phyloP scores from a whole-genome alignment of 2,888 invertebrate genomes.

The Toxonevra muliebris region DNA sequence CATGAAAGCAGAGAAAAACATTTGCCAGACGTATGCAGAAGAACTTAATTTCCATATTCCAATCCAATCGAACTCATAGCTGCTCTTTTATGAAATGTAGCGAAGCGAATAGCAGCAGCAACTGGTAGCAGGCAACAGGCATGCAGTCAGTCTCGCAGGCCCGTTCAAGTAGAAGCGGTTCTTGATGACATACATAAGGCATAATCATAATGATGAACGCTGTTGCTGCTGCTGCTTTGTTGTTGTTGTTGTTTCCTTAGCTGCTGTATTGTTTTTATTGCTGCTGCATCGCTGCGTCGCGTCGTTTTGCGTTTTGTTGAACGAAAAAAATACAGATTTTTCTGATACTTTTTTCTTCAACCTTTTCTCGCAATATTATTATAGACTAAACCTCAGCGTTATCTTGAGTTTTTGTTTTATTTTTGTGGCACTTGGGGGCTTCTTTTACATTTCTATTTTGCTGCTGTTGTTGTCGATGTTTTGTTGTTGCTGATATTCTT shows the following conservation, averaged over 20 bases:
- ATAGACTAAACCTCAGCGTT: no score
- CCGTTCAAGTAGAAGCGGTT: slow-evolving; percentile 11
- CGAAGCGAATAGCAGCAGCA: no score
- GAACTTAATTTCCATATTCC: slow-evolving; percentile 19
- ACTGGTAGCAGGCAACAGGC: neutral
- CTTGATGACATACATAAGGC: slow-evolving; percentile 32
- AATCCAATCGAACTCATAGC: neutral
- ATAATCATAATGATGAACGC: slow-evolving; percentile 21
- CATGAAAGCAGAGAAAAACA: neutral
- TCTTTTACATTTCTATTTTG: slow-evolving; percentile 25
- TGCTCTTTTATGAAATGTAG: neutral
- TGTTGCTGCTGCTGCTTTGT: neutral
- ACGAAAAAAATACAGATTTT: no score
- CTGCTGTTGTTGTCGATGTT: slow-evolving; percentile 1
- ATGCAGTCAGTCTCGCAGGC: neutral
- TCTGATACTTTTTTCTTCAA: no score
- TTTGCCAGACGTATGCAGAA: neutral
- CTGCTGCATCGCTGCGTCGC: slow-evolving; percentile 16
- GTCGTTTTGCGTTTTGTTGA: no score
- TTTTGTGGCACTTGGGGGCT: slow-evolving; percentile 23
- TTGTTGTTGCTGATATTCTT: slow-evolving; percentile 7
- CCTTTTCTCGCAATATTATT: no score
- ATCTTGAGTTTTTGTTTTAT: no score
- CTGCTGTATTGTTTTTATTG: slow-evolving; percentile 16
- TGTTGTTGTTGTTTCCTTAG: slow-evolving; percentile 1